Conservation (phyloP, 2,888 invertebrate genomes). For the Ichneumoninae sp. region DNA sequence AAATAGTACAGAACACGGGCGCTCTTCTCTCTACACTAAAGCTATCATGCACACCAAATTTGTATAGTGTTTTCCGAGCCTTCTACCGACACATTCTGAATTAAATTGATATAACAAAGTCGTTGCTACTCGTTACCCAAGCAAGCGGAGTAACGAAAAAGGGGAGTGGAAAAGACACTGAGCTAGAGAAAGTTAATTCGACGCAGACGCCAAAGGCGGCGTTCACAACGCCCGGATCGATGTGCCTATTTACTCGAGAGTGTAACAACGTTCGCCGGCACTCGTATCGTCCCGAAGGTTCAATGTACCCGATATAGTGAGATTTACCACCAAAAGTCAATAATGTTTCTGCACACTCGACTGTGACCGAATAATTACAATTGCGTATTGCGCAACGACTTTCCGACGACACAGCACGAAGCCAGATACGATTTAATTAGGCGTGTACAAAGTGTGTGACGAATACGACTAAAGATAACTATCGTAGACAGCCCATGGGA, state of each 20-base stretch:
- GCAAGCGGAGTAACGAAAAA: neutral
- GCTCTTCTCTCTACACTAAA: neutral
- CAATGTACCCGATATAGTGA: neutral
- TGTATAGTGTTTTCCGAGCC: neutral
- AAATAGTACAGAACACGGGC: too few species aligned
- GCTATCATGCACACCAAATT: neutral
- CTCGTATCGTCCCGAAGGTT: neutral
- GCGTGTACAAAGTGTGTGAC: neutral
- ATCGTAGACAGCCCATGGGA: neutral
- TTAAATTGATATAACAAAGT: neutral
- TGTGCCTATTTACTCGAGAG: conserved; percentile 32
- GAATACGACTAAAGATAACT: neutral
- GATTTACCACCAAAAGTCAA: neutral
- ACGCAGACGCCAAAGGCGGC: neutral
- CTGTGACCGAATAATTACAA: conserved; percentile 18
- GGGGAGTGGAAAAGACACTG: too few species aligned
- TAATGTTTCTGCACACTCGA: neutral
- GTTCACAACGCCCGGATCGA: conserved; percentile 11
- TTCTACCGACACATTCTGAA: neutral
- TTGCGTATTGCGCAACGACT: conserved; percentile 30
- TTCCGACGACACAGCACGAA: conserved; percentile 20
- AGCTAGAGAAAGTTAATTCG: neutral
- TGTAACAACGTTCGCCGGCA: conserved; percentile 28
- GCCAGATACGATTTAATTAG: conserved; percentile 45
- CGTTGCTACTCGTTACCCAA: neutral